Base-by-base conservation (phyloP, 2,888 invertebrate genomes). In the Sialis lutaria region DNA sequence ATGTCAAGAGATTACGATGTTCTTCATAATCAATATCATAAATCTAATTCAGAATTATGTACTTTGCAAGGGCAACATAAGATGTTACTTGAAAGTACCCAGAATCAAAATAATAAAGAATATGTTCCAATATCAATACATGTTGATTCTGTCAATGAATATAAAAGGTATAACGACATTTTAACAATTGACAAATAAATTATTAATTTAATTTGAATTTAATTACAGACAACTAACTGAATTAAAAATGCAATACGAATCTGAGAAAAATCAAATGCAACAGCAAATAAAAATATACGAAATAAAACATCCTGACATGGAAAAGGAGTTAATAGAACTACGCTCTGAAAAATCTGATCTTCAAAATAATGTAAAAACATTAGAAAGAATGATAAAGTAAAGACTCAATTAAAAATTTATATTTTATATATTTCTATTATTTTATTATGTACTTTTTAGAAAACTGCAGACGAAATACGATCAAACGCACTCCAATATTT, bases 101-200 rank as follows among this genome's bases (percentile, higher is more conserved):
- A 72, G 45, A 74, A 68, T 48, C 59, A 72, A 33, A 67, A 75
- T 57, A 67, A 72, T 53, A 66, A 69, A 22, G 65, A 70, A 41
- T 68, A 67, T 53, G 70, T 67, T 54, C 80, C 81, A 0, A 65
- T 77, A 0, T 70, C 75, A 44, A 67, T 79, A 44, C 81, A 82
- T 55, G 76, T 74, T 34, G 65, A 78, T 2, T 71, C 81, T 2
- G 70, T 86, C 1, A 79, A 79, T 43, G 82, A 86, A 57, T 86
- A 84, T 55, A 82, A 81, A 59, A 68, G 74, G 78, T 77, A 55
- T 22, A 31, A 31, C 40, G 6, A 39, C 13, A 13, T 12, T 39
- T 39, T 12, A 13, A 13, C 22, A 22, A 22, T 22, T 22, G 22
- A 4, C 22, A 22, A 22, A 22, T 22, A 22, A 22, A 6, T 10